A percentile compares a stretch with the other conserved stretches of the same genome.
Conservation (phyloP, 1,140 invertebrate species). For the Drosophila pectinifera region DNA sequence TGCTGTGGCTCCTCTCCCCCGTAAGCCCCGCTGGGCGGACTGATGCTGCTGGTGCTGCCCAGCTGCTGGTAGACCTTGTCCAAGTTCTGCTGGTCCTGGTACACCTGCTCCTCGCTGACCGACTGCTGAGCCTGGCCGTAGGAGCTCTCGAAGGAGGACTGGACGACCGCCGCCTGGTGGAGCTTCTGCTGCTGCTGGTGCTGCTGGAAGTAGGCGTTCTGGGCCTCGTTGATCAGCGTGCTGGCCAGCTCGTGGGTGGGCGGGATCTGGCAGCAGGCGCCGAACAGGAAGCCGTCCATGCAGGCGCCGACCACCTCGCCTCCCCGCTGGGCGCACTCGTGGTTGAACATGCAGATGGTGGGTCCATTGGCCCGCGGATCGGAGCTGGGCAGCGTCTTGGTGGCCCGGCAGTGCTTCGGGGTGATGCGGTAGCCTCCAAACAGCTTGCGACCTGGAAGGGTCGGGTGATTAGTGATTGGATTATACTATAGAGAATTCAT, state of each 20-base stretch:
- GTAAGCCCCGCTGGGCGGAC: constrained; percentile 49
- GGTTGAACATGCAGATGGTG: constrained; percentile 97
- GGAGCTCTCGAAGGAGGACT: constrained; percentile 62
- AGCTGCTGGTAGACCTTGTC: constrained; percentile 76
- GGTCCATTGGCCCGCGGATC: constrained; percentile 87
- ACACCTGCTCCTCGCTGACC: constrained; percentile 57
- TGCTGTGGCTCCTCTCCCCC: constrained; percentile 39
- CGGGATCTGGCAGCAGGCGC: constrained; percentile 93
- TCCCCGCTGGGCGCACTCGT: constrained; percentile 92
- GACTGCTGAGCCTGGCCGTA: constrained; percentile 56
- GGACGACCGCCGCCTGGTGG: constrained; percentile 53
- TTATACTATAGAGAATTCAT: no score
- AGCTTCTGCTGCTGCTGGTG: constrained; percentile 70
- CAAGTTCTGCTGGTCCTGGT: constrained; percentile 59
- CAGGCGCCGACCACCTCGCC: constrained; percentile 95
- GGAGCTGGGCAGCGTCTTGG: constrained; percentile 86
- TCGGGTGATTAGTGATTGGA: not conserved
- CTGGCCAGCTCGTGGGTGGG: constrained; percentile 75
- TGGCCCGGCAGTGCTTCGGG: constrained; percentile 90
- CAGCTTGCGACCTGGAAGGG: constrained; percentile 88
- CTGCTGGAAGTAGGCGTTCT: constrained; percentile 80
- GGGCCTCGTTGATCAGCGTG: constrained; percentile 80
- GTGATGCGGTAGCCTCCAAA: constrained; percentile 94
- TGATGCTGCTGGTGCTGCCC: constrained; percentile 59
- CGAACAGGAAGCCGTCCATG: constrained; percentile 94